Base-by-base conservation (phyloP, 2,888 invertebrate species). In the Lycia hirtaria region DNA sequence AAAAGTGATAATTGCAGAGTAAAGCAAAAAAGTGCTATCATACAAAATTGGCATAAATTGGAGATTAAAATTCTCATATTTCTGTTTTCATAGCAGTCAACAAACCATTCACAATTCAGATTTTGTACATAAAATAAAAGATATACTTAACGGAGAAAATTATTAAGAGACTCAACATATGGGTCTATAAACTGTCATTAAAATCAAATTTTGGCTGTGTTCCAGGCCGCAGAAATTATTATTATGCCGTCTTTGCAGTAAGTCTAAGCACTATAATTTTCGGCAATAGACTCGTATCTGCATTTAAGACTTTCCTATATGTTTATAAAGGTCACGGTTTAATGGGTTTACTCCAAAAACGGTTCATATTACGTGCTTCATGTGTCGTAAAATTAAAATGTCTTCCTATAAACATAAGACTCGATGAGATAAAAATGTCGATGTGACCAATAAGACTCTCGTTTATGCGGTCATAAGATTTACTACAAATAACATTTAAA, bases 151-250 rank as follows among this genome's bases (percentile, higher is more conserved):
- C 64, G 73, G 69, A 77, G 66, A 74, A 76, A 77, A 80, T 73
- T 41, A 75, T 72, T 72, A 79, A 79, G 75, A 78, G 75, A 81
- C 65, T 75, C 76, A 78, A 83, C 82, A 79, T 85, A 86, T 83
- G 83, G 77, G 81, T 81, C 77, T 84, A 86, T 87, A 85, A 87
- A 85, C 76, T 86, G 86, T 87, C 86, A 90, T 91, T 91, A 90
- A 87, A 92, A 90, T 86, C 81, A 86, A 87, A 87, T 86, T 81
- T 85, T 92, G 91, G 91, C 88, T 26, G 30, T 41, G 67, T 47
- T 77, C 90, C 91, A 91, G 82, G 69, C 80, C 81, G 76, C 82
- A 81, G 76, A 84, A 83, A 85, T 43, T 86, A 87, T 85, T 86
- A 82, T 87, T 26, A 84, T 83, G 83, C 80, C 78, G 73, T 87